A percentile compares a stretch with the other conserved stretches of the same genome.
Evolutionary conservation across 2,797 vertebrate genomes (phyloP).

Genomic region (Rhinatrema bivittatum): DNA sequence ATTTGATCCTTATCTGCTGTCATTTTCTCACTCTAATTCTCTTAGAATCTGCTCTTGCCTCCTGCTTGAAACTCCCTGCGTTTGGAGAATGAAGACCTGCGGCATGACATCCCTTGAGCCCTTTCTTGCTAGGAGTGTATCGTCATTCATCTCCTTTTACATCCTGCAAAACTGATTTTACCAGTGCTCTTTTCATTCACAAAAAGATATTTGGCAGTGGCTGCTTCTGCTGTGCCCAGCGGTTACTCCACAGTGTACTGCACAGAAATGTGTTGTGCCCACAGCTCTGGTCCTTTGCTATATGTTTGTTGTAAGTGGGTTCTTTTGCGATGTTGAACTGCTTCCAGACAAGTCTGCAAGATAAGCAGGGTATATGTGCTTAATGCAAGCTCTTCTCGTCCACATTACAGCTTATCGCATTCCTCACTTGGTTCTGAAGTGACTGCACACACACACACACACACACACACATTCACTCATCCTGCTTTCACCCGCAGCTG

Average conservation of each 20-base stretch:
- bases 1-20: too few species aligned
- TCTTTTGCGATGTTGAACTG: constrained; percentile 11
- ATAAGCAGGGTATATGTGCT: constrained; percentile 15
- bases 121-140: too few species aligned
- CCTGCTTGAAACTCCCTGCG: too few species aligned
- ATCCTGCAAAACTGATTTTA: too few species aligned
- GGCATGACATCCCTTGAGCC: neutral
- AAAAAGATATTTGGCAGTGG: too few species aligned
- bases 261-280: neutral
- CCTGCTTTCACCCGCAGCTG: constrained; percentile 3
- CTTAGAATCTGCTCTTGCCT: too few species aligned
- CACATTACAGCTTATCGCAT: constrained; percentile 1
- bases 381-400: constrained; percentile 12
- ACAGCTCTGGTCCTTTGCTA: fast-evolving
- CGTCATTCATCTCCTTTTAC: too few species aligned
- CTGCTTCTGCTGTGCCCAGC: neutral
- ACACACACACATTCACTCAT: too few species aligned
- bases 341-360: constrained; percentile 3
- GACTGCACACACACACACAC: too few species aligned
- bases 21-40: too few species aligned
- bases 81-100: neutral
- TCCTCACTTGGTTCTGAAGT: too few species aligned
- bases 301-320: constrained; percentile 3
- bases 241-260: neutral
- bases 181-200: too few species aligned